Percentiles rank a stretch among this genome's conserved stretches.
Evolutionary conservation across 2,113 vertebrate genomes (phyloP).

Genomic region (Bos taurus): ARS-UCD2.0 NC_037337.1:81785001-81785500

Average conservation of each 20-base stretch:
- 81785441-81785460: not conserved
- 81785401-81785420: not conserved
- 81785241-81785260: accelerated
- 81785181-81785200: not conserved
- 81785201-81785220: not conserved
- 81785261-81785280: not conserved
- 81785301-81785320: not conserved
- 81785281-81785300: not conserved
- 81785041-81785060: not conserved
- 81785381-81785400: not conserved
- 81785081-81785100: not conserved
- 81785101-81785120: not conserved
- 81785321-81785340: not conserved
- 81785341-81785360: not conserved
- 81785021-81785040: not conserved
- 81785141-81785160: not conserved
- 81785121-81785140: not conserved
- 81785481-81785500: not conserved
- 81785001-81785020: accelerated
- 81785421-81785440: not conserved
- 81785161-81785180: not conserved
- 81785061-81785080: not conserved
- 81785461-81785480: not conserved
- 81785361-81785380: not conserved
- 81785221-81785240: not conserved